Evolutionary conservation across 2,113 vertebrate species (phyloP), one percentile per base, ranked within the genome.

Genomic region (Xiphorhynchus elegans): DNA sequence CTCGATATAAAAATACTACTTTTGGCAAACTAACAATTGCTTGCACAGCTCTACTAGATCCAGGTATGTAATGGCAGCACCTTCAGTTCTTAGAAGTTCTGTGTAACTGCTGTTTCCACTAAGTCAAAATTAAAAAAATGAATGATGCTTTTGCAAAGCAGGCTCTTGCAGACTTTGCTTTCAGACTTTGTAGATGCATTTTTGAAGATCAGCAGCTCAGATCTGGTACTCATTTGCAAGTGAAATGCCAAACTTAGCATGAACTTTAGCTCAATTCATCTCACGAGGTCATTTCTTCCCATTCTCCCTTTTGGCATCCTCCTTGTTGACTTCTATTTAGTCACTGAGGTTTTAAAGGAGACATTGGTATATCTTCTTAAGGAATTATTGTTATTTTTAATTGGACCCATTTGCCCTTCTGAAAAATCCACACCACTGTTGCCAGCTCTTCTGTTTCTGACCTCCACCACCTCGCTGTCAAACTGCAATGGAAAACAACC

Each of bases 321-420:
- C 63, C 78, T 69, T 66, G 62, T 70, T 88, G 87, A 83, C 59
- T 87, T 69, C 84, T 73, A 6, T 88, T 88, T 76, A 84, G 89
- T 62, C 40, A 37, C 56, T 33, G 49, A 53, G 11, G 29, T 83
- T 91, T 94, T 81, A 85, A 67, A 87, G 50, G 46, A 89, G 59
- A 79, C 37, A 80, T 3, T 73, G 58, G 62, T 82, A 59, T 69
- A 67, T 83, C 49, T 90, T 93, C 88, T 83, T 81, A 88, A 88
- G 55, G 79, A 94, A 95, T 93, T 82, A 91, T 35, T 88, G 50
- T 86, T 90, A 77, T 85, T 93, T 89, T 94, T 95, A 97, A 97
- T 96, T 95, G 84, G 55, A 96, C 59, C 55, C 78, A 94, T 89
- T 95, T 83, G 89, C 24, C 59, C 55, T 79, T 80, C 47, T 93